Conservation (phyloP, 2,888 invertebrate species). For the Agrypnus murinus region DNA sequence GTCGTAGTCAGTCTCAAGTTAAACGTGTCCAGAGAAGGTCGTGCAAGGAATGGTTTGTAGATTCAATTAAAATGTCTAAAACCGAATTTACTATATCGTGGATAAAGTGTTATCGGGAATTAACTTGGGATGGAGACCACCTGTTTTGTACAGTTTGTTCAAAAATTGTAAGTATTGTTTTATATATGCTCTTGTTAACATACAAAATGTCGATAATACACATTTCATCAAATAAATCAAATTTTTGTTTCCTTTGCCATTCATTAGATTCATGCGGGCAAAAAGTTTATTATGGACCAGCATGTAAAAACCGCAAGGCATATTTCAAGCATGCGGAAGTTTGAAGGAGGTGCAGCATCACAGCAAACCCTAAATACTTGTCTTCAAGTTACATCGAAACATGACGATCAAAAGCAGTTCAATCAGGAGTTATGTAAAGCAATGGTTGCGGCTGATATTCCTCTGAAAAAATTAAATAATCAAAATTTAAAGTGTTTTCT, state of each 20-base stretch:
- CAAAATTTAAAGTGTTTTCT: not conserved
- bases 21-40: too few relatives aligned
- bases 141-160: slow-evolving; percentile 5
- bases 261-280: not conserved
- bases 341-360: not conserved
- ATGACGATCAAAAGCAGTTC: too few relatives aligned
- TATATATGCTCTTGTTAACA: too few relatives aligned
- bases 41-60: too few relatives aligned
- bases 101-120: not conserved
- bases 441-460: not conserved
- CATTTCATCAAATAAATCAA: too few relatives aligned
- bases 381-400: too few relatives aligned
- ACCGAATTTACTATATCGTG: not conserved
- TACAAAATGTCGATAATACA: too few relatives aligned
- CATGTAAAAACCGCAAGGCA: not conserved
- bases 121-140: not conserved
- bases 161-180: slow-evolving; percentile 1
- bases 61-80: not conserved
- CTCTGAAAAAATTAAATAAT: too few relatives aligned
- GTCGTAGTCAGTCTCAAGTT: too few relatives aligned
- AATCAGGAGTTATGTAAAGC: too few relatives aligned
- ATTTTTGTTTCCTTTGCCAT: not conserved
- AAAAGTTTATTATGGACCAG: not conserved
- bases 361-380: not conserved
- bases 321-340: too few relatives aligned